Conservation (phyloP, 2,113 vertebrate species). For the Pipra filicauda region DNA sequence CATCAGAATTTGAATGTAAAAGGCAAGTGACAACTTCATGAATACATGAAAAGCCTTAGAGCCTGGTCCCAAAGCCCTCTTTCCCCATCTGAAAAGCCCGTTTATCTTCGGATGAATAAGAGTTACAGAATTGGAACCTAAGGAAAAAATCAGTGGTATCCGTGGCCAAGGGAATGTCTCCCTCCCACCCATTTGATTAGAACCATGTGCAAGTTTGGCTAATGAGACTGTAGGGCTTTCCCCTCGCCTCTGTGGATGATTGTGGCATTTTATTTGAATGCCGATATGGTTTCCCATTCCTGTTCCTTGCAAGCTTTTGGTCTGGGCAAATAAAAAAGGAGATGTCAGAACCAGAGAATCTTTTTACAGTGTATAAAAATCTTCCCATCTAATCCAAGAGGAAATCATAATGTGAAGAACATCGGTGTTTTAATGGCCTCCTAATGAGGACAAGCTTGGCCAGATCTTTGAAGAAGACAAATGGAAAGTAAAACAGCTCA, state of each 20-base stretch:
- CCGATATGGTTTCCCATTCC: background rate
- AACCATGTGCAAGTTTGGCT: constrained; percentile 61
- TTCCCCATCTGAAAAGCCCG: constrained; percentile 34
- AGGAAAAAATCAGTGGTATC: constrained; percentile 53
- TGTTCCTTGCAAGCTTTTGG: background rate
- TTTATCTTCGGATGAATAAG: constrained; percentile 46
- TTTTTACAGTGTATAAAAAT: background rate
- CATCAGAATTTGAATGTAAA: constrained; percentile 58
- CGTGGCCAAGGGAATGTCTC: constrained; percentile 55
- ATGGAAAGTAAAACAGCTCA: background rate
- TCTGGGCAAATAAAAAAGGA: constrained; percentile 26
- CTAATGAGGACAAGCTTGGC: constrained; percentile 39
- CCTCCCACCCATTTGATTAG: constrained; percentile 57
- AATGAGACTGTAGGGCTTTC: constrained; percentile 51
- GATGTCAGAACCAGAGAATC: constrained; percentile 6
- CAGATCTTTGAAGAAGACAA: constrained; percentile 41
- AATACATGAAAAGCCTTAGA: constrained; percentile 53
- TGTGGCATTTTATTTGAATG: constrained; percentile 52
- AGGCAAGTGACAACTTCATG: constrained; percentile 56
- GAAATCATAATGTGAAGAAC: constrained; percentile 29
- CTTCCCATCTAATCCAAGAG: constrained; percentile 30
- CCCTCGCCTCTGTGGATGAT: background rate
- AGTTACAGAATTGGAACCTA: constrained; percentile 59
- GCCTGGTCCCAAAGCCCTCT: constrained; percentile 4
- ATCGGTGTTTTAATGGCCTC: background rate